Base-by-base conservation (phyloP, 2,888 invertebrate species). In the Dioctria rufipes region DNA sequence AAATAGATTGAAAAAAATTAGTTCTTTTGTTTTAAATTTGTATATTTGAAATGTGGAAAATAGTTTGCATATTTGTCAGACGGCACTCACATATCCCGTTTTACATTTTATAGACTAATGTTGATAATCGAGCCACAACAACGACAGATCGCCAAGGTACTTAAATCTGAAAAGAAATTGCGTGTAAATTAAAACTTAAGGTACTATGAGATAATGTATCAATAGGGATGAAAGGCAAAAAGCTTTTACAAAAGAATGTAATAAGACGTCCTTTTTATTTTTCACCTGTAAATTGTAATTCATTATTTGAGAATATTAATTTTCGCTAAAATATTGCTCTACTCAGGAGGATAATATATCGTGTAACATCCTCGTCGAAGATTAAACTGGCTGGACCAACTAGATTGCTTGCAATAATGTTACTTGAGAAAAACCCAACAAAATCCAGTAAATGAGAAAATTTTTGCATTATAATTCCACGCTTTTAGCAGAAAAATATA, bases 51-150 rank as follows among this genome's bases (percentile, higher is more conserved):
- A 63, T 63, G 63, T 77, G 77, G 77, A 77, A 61, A 49, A 40
- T 65, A 81, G 79, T 73, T 78, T 78, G 60, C 40, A 80, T 73
- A 80, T 78, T 25, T 78, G 67, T 71, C 71, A 80, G 81, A 81
- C 82, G 82, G 84, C 81, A 83, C 83, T 84, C 83, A 84, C 67
- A 83, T 82, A 80, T 84, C 83, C 80, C 83, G 83, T 84, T 84
- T 84, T 84, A 83, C 83, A 84, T 83, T 67, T 83, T 84, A 84
- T 83, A 84, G 83, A 84, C 81, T 82, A 83, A 81, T 83, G 82
- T 83, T 83, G 84, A 83, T 81, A 73, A 83, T 79, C 83, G 81
- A 82, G 84, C 84, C 81, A 82, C 83, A 81, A 80, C 83, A 81
- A 80, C 84, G 80, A 81, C 80, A 79, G 84, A 83, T 82, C 83